A percentile compares a stretch with the other conserved stretches of the same genome.
These are phyloP conservation scores for Venustoraphidia nigricollis DNA, from an alignment of 2,888 invertebrate species.

Conservation along the genomic window DNA sequence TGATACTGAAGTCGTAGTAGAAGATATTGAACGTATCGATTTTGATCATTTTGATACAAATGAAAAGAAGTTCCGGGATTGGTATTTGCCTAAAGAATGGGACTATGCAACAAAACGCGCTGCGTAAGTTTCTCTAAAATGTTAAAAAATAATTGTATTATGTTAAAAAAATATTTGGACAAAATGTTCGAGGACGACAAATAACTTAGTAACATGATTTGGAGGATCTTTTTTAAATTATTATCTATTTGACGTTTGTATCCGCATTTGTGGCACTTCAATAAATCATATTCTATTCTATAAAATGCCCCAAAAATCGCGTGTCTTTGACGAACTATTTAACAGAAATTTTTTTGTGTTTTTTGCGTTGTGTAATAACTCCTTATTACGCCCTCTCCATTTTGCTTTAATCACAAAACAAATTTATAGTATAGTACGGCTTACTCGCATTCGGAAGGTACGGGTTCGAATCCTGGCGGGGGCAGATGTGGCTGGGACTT, in stretches of 20 bases:
- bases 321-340: neutral
- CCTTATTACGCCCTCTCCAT: no score
- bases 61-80: slow-evolving; percentile 61
- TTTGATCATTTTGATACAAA: slow-evolving; percentile 42
- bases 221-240: no score
- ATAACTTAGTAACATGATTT: no score
- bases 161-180: neutral
- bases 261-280: no score
- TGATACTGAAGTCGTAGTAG: slow-evolving; percentile 68
- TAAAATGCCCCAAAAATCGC: no score
- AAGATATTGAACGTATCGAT: slow-evolving; percentile 75
- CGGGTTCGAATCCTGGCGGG: no score
- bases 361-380: neutral
- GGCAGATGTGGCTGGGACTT: no score
- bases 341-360: neutral
- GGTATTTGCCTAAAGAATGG: slow-evolving; percentile 46
- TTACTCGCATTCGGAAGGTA: no score
- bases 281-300: no score
- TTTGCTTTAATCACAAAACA: neutral
- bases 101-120: slow-evolving; percentile 44
- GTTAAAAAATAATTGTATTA: neutral
- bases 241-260: no score
- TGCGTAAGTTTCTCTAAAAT: slow-evolving; percentile 19
- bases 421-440: neutral
- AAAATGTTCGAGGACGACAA: no score